Conservation (phyloP, 2,888 invertebrate species). For the Ganaspis brasiliensis region DNA sequence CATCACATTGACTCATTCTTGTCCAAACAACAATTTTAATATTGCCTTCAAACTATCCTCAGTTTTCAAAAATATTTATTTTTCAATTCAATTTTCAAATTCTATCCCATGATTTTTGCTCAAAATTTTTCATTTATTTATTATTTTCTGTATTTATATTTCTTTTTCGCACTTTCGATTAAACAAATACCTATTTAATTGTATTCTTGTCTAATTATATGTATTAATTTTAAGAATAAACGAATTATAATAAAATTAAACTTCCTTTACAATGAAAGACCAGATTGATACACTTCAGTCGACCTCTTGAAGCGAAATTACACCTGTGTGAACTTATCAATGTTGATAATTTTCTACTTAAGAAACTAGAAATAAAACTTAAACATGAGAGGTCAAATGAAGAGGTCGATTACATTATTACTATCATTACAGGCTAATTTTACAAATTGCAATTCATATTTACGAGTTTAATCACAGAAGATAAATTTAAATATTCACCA, state of each 20-base stretch:
- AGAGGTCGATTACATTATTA: not conserved
- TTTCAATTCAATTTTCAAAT: not conserved
- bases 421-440: not conserved
- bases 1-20: conserved; percentile 12
- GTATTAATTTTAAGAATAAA: no score
- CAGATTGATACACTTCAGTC: not conserved
- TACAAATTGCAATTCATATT: not conserved
- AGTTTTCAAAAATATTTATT: not conserved
- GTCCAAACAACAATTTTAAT: conserved; percentile 2
- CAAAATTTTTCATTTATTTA: no score
- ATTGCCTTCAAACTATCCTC: not conserved
- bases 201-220: no score
- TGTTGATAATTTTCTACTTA: conserved; percentile 23
- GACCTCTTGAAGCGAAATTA: conserved; percentile 6
- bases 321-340: conserved; percentile 8
- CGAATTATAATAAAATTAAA: no score
- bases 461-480: not conserved
- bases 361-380: not conserved
- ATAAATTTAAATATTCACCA: not conserved
- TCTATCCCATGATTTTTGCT: not conserved
- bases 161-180: no score
- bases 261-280: no score
- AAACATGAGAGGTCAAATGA: not conserved
- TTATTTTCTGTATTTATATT: no score
- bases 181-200: no score